Conservation (phyloP, 2,888 invertebrate genomes). For the Volucella bombylans region DNA sequence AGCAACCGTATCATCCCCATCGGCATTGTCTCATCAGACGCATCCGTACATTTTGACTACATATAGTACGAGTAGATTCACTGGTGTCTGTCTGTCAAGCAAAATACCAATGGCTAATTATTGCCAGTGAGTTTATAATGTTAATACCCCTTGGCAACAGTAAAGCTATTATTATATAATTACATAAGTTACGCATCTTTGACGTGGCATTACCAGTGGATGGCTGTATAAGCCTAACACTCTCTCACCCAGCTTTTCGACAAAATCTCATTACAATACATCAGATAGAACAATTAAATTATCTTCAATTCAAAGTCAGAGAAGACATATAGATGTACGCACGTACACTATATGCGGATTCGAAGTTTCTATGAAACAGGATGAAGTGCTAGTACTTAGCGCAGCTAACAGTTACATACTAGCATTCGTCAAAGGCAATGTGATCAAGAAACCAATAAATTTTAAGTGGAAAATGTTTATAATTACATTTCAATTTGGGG, state of each 20-base stretch:
- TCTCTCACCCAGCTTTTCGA: slow-evolving; percentile 12
- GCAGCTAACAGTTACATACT: slow-evolving; percentile 6
- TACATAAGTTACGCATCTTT: slow-evolving; percentile 58
- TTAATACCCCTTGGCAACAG: slow-evolving; percentile 53
- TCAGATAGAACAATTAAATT: slow-evolving; percentile 63
- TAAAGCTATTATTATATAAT: slow-evolving; percentile 59
- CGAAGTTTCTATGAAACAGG: background rate
- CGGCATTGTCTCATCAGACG: too few species aligned
- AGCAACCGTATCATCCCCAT: too few species aligned
- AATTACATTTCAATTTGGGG: slow-evolving; percentile 66
- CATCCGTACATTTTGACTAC: too few species aligned
- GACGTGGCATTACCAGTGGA: slow-evolving; percentile 35
- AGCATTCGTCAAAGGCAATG: slow-evolving; percentile 60
- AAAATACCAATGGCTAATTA: slow-evolving; percentile 33
- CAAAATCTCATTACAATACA: slow-evolving; percentile 68
- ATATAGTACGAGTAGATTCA: too few species aligned
- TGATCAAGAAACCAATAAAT: slow-evolving; percentile 68
- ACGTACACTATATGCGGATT: background rate
- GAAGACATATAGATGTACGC: slow-evolving; percentile 20
- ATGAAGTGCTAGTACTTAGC: background rate
- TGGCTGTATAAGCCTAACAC: background rate
- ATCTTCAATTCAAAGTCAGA: slow-evolving; percentile 53
- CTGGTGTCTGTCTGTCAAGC: too few species aligned
- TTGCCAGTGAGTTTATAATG: slow-evolving; percentile 44
- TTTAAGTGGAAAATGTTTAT: slow-evolving; percentile 69